Evolutionary conservation across 2,113 vertebrate genomes (phyloP).

Genomic region (Nettapus auritus): DNA sequence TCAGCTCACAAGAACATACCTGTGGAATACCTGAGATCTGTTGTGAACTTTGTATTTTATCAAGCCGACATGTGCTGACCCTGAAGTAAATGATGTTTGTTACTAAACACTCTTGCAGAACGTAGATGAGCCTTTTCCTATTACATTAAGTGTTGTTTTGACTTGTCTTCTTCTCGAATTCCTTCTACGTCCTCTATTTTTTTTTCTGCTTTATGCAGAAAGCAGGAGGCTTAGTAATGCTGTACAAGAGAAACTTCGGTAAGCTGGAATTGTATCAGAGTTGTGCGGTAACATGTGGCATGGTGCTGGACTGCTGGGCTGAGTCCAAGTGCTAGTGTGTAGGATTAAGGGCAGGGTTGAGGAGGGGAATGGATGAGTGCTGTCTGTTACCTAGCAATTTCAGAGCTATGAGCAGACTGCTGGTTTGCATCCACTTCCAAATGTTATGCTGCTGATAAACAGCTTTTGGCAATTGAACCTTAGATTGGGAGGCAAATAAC

Average conservation of each 20-base stretch:
- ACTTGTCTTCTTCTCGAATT: not conserved
- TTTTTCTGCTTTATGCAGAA: accelerated
- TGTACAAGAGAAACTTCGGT: not conserved
- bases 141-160: not conserved
- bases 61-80: not conserved
- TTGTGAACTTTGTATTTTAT: not conserved
- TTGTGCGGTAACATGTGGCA: accelerated
- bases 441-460: not conserved
- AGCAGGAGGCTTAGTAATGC: not conserved
- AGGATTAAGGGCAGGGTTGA: too few relatives aligned
- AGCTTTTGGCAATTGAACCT: not conserved
- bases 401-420: not conserved
- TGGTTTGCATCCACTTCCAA: not conserved
- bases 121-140: not conserved
- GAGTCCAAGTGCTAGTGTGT: not conserved
- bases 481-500: not conserved
- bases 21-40: not conserved
- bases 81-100: accelerated
- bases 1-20: not conserved
- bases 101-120: not conserved
- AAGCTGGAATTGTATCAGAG: not conserved
- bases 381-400: not conserved
- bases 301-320: not conserved
- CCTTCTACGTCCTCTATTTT: not conserved
- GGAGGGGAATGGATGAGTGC: not conserved